These are phyloP conservation scores for Labroides dimidiatus DNA, from an alignment of 2,797 vertebrate genomes.

Conservation along the genomic window DNA sequence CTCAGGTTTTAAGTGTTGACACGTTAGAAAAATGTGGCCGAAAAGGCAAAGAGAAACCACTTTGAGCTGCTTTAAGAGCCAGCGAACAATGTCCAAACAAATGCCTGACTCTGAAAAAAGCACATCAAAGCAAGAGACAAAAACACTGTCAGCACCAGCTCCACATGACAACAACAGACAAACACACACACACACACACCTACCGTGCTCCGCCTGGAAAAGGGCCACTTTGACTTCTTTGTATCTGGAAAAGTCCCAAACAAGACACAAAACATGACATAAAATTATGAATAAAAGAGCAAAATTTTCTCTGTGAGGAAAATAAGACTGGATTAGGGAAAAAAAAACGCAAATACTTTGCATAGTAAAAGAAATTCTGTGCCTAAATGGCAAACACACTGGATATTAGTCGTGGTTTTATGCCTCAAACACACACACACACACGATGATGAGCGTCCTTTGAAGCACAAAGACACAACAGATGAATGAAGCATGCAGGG, in stretches of 20 bases:
- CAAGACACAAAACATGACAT: slow-evolving; percentile 11
- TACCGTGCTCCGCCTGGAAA: slow-evolving; percentile 86
- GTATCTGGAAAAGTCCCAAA: slow-evolving; percentile 79
- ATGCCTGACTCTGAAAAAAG: slow-evolving; percentile 52
- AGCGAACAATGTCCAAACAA: slow-evolving; percentile 78
- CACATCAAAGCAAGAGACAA: slow-evolving; percentile 47
- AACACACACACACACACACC: slow-evolving; percentile 63
- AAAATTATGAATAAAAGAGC: too few species aligned
- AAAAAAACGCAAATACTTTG: background rate
- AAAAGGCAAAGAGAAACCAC: slow-evolving; percentile 61
- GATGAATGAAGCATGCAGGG: background rate
- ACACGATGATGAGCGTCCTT: background rate
- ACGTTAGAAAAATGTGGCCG: slow-evolving; percentile 48
- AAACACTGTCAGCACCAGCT: slow-evolving; percentile 18
- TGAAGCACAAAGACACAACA: background rate
- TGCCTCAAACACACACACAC: background rate
- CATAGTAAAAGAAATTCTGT: background rate
- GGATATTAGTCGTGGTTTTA: background rate
- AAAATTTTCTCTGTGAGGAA: too few species aligned
- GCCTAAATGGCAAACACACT: background rate
- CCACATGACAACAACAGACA: slow-evolving; percentile 7
- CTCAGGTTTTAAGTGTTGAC: slow-evolving; percentile 47
- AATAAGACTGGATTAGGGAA: too few species aligned
- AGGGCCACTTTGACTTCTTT: slow-evolving; percentile 94
- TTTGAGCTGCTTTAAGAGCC: slow-evolving; percentile 80